Base-by-base conservation (phyloP, 1,140 invertebrate genomes). In the Halictus rubicundus region DNA sequence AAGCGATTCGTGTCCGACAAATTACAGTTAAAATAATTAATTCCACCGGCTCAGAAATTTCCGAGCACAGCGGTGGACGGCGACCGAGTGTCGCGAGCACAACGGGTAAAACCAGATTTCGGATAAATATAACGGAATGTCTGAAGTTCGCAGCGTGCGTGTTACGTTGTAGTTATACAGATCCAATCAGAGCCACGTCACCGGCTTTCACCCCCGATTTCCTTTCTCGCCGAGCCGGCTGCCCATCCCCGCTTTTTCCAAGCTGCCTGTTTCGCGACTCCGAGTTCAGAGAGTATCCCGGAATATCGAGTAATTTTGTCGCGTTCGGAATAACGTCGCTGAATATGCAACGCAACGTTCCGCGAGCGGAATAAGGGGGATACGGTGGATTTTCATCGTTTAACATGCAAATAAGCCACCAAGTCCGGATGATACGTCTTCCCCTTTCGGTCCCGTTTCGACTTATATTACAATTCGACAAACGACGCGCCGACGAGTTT, bases 301-400 rank as follows among this genome's bases (percentile, higher is more conserved):
- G 73, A 85, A 75, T 78, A 60, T 80, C 80, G 65, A 75, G 71
- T 85, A 85, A 82, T 85, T 81, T 78, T 60, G 79, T 64, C 61
- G 71, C 72, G 66, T 66, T 71, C 74, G 68, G 72, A 78, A 78
- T 78, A 78, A 78, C 76, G 76, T 57, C 21, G 59, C 60, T 78
- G 76, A 71, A 78, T 78, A 61, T 68, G 63, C 78, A 80, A 80
- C 70, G 71, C 71, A 80, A 60, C 78, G 68, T 61, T 52, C 42
- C n/a, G 23, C 39, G 42, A 39, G 19, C 61, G 49, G 68, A 70
- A 70, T 77, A 77, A 77, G 74, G n/a, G 75, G 6, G 57, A 61
- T 32, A 5, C 16, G 42, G 2, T 54, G 75, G 60, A 77, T 77
- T 77, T 70, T 70, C 57, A 70, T 77, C 75, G 75, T 77, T 77